phyloP scores from a whole-genome alignment of 1,140 invertebrate species.

The Magallana gigas region DNA sequence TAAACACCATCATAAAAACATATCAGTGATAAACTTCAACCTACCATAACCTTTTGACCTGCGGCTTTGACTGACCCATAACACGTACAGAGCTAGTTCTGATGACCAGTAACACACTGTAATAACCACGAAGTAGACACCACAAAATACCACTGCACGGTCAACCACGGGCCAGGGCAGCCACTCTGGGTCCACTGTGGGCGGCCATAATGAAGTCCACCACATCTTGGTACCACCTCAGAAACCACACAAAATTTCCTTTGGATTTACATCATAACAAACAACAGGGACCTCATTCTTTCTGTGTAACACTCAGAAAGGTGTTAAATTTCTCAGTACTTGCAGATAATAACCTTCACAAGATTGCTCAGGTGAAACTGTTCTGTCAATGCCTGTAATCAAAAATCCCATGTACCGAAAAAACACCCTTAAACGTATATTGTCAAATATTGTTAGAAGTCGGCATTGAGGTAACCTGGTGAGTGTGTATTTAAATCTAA shows the following conservation, averaged over 20 bases:
- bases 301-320: not conserved
- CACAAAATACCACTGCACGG: conserved; percentile 11
- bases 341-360: conserved; percentile 17
- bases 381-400: not conserved
- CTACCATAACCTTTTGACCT: not conserved
- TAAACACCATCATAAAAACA: too few species aligned
- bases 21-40: not conserved
- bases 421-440: conserved; percentile 15
- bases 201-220: not conserved
- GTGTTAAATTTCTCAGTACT: conserved; percentile 34
- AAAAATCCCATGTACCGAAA: conserved; percentile 19
- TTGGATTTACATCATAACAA: not conserved
- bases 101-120: conserved; percentile 17
- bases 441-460: conserved; percentile 3
- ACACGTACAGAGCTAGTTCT: not conserved
- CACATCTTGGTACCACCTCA: not conserved
- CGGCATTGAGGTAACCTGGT: not conserved
- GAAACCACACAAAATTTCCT: not conserved
- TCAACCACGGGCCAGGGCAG: not conserved
- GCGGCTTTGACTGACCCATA: conserved; percentile 7
- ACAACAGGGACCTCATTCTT: not conserved
- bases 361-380: conserved; percentile 25
- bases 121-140: not conserved
- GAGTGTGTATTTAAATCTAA: conserved; percentile 12
- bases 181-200: not conserved